Evolutionary conservation across 2,113 vertebrate species (phyloP).

Genomic region (Cheirogaleus medius): DNA sequence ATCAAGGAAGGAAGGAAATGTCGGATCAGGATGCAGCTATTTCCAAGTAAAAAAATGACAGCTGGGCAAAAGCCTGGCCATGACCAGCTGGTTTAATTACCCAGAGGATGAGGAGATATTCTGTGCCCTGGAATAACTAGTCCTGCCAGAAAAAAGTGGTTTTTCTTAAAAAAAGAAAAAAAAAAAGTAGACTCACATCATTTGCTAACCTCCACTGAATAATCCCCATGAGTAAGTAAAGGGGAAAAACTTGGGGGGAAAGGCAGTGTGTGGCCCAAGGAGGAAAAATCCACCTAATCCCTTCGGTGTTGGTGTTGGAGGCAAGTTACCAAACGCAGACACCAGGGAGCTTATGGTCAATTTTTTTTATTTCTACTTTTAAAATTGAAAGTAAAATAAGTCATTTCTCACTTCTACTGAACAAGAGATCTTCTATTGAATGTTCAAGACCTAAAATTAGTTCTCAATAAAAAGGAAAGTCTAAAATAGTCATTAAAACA

Average conservation of each 20-base stretch:
- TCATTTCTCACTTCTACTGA: constrained; percentile 41
- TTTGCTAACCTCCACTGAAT: background rate
- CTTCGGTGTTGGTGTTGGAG: constrained; percentile 26
- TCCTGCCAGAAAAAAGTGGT: background rate
- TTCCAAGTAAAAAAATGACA: background rate
- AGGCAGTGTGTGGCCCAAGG: background rate
- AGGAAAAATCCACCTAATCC: constrained; percentile 30
- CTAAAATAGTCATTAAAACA: constrained; percentile 9
- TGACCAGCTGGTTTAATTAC: background rate
- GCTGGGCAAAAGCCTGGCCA: background rate
- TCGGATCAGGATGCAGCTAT: background rate
- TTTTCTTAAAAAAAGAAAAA: background rate
- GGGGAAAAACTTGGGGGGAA: background rate
- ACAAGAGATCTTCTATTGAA: constrained; percentile 49
- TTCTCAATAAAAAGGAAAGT: constrained; percentile 40
- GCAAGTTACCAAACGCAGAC: background rate
- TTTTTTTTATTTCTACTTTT: constrained; percentile 36
- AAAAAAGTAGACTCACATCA: background rate
- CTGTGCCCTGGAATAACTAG: background rate
- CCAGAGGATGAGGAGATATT: background rate
- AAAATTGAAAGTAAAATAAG: constrained; percentile 44
- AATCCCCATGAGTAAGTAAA: background rate
- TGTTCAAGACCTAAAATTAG: constrained; percentile 53
- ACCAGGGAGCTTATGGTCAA: background rate
- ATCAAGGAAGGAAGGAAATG: background rate